phyloP scores from a whole-genome alignment of 1,140 invertebrate species.

The Plutomurus gul region DNA sequence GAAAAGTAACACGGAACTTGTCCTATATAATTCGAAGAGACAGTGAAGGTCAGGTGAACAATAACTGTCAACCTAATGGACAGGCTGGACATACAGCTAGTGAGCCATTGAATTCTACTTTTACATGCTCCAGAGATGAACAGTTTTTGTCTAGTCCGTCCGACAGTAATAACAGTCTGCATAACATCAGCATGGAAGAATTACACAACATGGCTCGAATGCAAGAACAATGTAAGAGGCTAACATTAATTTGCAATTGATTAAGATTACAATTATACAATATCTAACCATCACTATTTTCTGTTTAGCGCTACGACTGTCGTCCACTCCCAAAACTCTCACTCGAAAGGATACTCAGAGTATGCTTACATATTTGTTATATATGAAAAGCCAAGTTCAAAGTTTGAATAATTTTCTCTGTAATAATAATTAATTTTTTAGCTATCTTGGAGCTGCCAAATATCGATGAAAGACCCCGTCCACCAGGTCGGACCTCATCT shows the following conservation, averaged over 20 bases:
- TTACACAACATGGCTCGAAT: slow-evolving; percentile 34
- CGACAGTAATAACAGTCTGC: slow-evolving; percentile 34
- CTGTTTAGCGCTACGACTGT: neutral
- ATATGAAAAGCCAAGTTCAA: no score
- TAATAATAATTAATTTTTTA: neutral
- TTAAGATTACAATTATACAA: neutral
- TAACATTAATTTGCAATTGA: neutral
- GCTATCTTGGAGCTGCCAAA: slow-evolving; percentile 4
- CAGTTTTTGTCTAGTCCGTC: slow-evolving; percentile 9
- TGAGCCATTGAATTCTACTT: slow-evolving; percentile 33
- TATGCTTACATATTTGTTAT: neutral
- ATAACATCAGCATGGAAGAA: slow-evolving; percentile 48
- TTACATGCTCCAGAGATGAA: neutral
- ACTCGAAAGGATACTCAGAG: slow-evolving; percentile 24
- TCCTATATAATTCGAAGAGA: slow-evolving; percentile 45
- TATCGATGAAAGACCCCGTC: neutral
- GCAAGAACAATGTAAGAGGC: slow-evolving; percentile 41
- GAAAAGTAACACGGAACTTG: slow-evolving; percentile 36
- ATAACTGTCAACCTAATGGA: neutral
- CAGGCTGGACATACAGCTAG: neutral
- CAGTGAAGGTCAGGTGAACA: slow-evolving; percentile 38
- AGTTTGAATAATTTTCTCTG: neutral
- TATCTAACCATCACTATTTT: neutral
- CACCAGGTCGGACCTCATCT: slow-evolving; percentile 7
- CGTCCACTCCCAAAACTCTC: slow-evolving; percentile 13